Conservation (phyloP, 2,888 invertebrate genomes). For the Drosophila koepferae region DNA sequence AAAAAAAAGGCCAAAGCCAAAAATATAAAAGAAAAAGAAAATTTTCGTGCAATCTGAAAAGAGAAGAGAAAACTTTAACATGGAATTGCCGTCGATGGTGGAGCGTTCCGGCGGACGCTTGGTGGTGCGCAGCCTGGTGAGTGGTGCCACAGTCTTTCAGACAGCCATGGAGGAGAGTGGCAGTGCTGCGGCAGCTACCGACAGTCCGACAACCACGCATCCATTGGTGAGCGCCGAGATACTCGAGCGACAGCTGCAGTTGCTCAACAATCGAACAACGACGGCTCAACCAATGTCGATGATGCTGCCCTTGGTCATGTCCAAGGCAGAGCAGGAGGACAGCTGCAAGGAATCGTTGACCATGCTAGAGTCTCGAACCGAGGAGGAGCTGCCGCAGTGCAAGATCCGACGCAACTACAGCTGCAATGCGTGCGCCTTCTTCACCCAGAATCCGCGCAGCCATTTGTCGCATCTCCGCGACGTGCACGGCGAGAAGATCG, state of each 20-base stretch:
- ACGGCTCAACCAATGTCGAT: neutral
- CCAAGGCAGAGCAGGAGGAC: conserved; percentile 41
- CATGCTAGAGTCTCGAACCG: neutral
- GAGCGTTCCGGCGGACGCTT: conserved; percentile 87
- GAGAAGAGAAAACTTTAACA: conserved; percentile 8
- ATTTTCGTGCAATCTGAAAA: neutral
- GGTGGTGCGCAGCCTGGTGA: conserved; percentile 88
- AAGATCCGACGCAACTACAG: conserved; percentile 93
- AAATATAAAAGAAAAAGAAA: neutral
- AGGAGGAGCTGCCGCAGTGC: conserved; percentile 90
- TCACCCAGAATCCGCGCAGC: conserved; percentile 93
- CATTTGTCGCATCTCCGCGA: conserved; percentile 93
- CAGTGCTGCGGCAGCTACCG: neutral
- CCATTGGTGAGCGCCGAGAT: conserved; percentile 25
- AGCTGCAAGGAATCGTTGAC: conserved; percentile 62
- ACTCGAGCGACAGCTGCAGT: conserved; percentile 35
- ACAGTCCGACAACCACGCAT: neutral
- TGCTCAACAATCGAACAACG: conserved; percentile 14
- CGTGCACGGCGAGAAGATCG: conserved; percentile 92
- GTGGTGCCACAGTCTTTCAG: conserved; percentile 86
- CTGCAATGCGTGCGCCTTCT: conserved; percentile 91
- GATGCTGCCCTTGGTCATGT: conserved; percentile 30
- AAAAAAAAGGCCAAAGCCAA: neutral
- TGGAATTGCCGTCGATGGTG: conserved; percentile 88
- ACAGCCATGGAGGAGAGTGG: conserved; percentile 35